Evolutionary conservation across 2,113 vertebrate species (phyloP), one percentile per base, ranked within the genome.

Genomic region (Antigone vipio): DNA sequence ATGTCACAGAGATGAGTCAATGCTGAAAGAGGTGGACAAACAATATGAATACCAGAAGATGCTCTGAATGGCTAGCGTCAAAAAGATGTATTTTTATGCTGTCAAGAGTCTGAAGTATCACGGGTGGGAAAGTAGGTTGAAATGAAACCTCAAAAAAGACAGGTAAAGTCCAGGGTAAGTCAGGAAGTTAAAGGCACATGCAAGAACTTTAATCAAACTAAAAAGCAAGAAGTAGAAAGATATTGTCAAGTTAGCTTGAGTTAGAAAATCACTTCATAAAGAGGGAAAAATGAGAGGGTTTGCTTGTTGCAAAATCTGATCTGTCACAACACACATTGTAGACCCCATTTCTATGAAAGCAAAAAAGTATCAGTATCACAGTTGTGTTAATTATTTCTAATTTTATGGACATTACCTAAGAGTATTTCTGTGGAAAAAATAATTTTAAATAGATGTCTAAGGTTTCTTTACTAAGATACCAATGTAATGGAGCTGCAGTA

Each of bases 1-100:
- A 89, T 4, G 59, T 95, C 78, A 94, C 52, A 85, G 59, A 72
- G 42, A 77, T 92, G 84, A 95, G 85, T 94, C 93, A 94, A 16
- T 5, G 4, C 63, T 62, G 78, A 62, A 89, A 76, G 80, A 68
- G 24, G 7, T 82, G 30, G 21, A 34, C 75, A 74, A 89, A 81
- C 59, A 84, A 66, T 85, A 49, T n/a, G 27, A 87, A 58, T n/a
- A 66, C 40, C 35, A 66, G 55, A 45, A 81, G 12, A 77, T 47
- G 18, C 45, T 95, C 72, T 90, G 85, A 87, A 47, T 2, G 18
- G 53, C 35, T 47, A 72, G 21, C 2, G 2, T 26, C 49, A 58
- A 60, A 84, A 68, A 53, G 19, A 49, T 5, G 3, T 34, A 26
- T 81, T 89, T 92, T 84, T 81, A 71, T 3, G 1, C 27, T 29